Conservation (phyloP, 1,140 invertebrate genomes). For the Acyrthosiphon pisum region DNA sequence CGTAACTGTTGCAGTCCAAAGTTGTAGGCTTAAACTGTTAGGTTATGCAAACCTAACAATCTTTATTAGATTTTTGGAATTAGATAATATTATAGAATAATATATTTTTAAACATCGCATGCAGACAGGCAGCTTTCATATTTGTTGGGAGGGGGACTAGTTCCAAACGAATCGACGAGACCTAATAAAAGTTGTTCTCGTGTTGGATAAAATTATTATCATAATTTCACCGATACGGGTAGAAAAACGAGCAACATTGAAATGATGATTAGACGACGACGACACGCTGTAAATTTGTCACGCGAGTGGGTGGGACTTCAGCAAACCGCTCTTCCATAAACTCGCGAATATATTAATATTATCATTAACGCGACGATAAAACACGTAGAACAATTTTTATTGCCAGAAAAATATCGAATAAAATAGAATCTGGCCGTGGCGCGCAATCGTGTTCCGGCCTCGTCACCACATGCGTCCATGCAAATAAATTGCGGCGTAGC, state of each 20-base stretch:
- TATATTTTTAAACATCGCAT: too few species aligned
- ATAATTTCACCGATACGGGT: not conserved
- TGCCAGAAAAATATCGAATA: not conserved
- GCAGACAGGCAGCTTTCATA: not conserved
- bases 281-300: not conserved
- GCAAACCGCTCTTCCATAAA: not conserved
- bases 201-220: not conserved
- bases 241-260: not conserved
- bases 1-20: not conserved
- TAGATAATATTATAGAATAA: not conserved
- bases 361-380: not conserved
- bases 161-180: not conserved
- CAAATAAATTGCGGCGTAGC: conserved; percentile 9
- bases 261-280: not conserved
- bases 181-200: not conserved
- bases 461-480: not conserved
- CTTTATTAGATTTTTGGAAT: not conserved
- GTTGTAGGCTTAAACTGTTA: not conserved
- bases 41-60: not conserved
- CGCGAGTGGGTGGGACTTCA: not conserved
- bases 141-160: too few species aligned
- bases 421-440: not conserved
- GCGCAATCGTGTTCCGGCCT: not conserved
- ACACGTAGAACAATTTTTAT: not conserved
- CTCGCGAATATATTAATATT: not conserved